phyloP scores from a whole-genome alignment of 2,888 invertebrate genomes.

The Coelogynopora nodosa region DNA sequence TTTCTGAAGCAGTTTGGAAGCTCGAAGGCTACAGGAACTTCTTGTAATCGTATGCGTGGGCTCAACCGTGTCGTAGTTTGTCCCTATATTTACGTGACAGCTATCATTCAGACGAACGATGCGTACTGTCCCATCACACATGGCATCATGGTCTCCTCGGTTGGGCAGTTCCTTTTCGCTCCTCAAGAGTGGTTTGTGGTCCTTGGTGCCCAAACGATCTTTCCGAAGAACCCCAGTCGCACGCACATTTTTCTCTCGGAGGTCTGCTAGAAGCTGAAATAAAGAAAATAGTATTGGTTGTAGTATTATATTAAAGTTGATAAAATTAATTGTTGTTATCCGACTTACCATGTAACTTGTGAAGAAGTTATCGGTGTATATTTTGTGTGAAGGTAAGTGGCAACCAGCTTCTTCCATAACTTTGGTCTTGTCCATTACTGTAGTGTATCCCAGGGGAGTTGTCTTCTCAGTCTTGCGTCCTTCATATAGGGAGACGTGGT shows the following conservation, averaged over 20 bases:
- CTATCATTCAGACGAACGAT: not conserved
- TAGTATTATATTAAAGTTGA: not conserved
- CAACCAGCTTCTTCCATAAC: not conserved
- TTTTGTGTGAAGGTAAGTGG: not conserved
- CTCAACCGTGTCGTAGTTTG: not conserved
- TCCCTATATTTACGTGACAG: not conserved
- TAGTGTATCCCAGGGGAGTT: not conserved
- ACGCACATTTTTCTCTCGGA: not conserved
- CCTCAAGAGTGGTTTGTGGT: not conserved
- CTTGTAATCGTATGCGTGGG: not conserved
- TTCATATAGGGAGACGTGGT: not conserved
- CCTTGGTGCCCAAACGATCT: not conserved
- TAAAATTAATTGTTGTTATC: not conserved
- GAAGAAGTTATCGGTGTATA: not conserved
- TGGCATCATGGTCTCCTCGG: not conserved
- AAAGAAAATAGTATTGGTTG: not conserved
- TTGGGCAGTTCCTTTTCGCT: not conserved
- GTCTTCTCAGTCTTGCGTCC: not conserved
- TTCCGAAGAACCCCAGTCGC: not conserved
- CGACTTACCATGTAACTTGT: not conserved
- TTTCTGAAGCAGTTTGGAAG: not conserved
- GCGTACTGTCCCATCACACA: not conserved
- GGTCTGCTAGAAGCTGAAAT: not conserved
- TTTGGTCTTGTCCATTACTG: not conserved
- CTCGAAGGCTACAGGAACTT: not conserved